Evolutionary conservation across 2,888 invertebrate genomes (phyloP).

Genomic region (Lochmaea crataegi): DNA sequence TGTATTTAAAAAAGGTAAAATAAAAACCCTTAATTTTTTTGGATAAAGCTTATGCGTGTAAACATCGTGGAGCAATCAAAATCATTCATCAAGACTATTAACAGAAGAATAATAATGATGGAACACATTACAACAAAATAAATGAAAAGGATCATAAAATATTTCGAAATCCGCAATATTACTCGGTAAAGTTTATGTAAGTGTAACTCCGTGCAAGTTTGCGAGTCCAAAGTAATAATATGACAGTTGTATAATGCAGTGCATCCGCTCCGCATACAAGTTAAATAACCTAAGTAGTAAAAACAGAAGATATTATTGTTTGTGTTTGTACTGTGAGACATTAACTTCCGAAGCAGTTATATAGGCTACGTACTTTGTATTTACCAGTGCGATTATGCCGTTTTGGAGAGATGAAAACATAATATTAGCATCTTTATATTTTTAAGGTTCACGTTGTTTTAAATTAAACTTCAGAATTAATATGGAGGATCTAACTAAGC

Average conservation of each 20-base stretch:
- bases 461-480: not conserved
- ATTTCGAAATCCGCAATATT: not conserved
- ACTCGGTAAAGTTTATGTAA: not conserved
- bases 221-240: not conserved
- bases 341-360: constrained; percentile 4
- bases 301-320: constrained; percentile 1
- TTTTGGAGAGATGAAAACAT: not conserved
- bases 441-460: not conserved
- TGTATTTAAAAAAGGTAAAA: too few species aligned
- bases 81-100: too few species aligned
- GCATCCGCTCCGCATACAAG: not conserved
- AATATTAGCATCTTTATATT: not conserved
- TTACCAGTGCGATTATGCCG: not conserved
- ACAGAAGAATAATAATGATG: too few species aligned
- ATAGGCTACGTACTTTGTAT: not conserved
- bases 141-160: not conserved
- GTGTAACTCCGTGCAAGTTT: not conserved
- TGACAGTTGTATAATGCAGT: not conserved
- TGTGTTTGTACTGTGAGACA: not conserved
- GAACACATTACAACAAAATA: not conserved
- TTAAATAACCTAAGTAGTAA: constrained; percentile 1
- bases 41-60: too few species aligned
- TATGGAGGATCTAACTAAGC: not conserved
- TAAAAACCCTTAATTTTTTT: too few species aligned
- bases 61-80: too few species aligned